Conservation (phyloP, 2,113 vertebrate genomes). For the Sorex fumeus region DNA sequence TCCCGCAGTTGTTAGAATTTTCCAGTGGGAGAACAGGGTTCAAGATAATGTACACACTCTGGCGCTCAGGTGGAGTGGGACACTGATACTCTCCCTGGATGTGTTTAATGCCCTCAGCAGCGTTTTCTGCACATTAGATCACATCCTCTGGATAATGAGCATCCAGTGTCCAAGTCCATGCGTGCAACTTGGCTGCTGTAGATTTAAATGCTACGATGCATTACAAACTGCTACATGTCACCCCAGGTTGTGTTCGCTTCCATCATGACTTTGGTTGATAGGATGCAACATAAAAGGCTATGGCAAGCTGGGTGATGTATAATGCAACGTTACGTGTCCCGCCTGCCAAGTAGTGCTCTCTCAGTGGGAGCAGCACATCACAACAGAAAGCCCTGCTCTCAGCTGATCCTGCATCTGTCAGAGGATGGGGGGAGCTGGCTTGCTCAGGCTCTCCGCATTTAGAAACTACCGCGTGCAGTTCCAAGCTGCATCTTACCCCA, state of each 20-base stretch:
- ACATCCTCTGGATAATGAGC: background rate
- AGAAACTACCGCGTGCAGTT: conserved; percentile 27
- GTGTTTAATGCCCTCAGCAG: background rate
- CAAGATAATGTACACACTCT: background rate
- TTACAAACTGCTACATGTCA: conserved; percentile 73
- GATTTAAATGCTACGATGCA: conserved; percentile 62
- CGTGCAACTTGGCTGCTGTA: conserved; percentile 59
- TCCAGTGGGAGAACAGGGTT: background rate
- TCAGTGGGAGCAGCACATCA: conserved; percentile 50
- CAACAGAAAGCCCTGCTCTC: conserved; percentile 39
- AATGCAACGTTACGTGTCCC: background rate
- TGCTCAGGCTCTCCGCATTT: background rate
- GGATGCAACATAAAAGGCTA: conserved; percentile 76
- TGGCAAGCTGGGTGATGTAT: conserved; percentile 69
- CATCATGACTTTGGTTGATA: conserved; percentile 66
- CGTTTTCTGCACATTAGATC: conserved; percentile 39
- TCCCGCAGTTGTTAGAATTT: background rate
- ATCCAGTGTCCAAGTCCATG: conserved; percentile 21
- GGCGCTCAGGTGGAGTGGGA: background rate
- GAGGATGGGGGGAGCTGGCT: conserved; percentile 16
- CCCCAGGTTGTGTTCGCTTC: conserved; percentile 10
- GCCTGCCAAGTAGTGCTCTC: conserved; percentile 47
- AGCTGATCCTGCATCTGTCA: conserved; percentile 9
- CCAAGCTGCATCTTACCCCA: conserved; percentile 41
- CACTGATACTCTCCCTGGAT: background rate